Percentiles rank a stretch among this genome's conserved stretches.
phyloP scores from a whole-genome alignment of 2,888 invertebrate genomes.

The Folsomia candida region DNA sequence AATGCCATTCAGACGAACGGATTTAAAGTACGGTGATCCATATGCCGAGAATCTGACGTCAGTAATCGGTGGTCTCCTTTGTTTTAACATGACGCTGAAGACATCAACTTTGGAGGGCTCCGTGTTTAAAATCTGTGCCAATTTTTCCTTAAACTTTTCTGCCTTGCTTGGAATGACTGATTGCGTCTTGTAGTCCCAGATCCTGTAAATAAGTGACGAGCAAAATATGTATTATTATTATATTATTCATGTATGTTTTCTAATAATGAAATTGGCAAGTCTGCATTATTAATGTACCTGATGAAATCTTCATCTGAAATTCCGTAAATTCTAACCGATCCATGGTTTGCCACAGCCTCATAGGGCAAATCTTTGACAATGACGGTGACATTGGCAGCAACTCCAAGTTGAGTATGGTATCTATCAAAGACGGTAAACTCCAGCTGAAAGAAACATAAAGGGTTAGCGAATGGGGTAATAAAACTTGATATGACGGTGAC shows the following conservation, averaged over 20 bases:
- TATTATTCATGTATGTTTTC: no score
- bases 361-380: slow-evolving; percentile 91
- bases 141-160: slow-evolving; percentile 82
- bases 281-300: no score
- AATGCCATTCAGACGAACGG: slow-evolving; percentile 89
- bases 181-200: slow-evolving; percentile 60
- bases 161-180: slow-evolving; percentile 81
- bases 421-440: slow-evolving; percentile 80
- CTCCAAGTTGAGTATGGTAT: slow-evolving; percentile 91
- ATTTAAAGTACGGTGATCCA: slow-evolving; percentile 92
- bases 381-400: slow-evolving; percentile 93
- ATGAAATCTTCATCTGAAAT: slow-evolving; percentile 96
- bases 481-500: neutral
- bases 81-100: slow-evolving; percentile 87
- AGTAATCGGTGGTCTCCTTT: slow-evolving; percentile 78
- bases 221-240: no score
- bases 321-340: slow-evolving; percentile 87
- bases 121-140: slow-evolving; percentile 79
- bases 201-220: neutral
- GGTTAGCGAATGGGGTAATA: slow-evolving; percentile 46
- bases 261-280: no score
- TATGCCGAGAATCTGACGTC: slow-evolving; percentile 93
- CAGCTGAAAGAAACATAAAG: no score
- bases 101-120: slow-evolving; percentile 89
- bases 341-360: slow-evolving; percentile 92